Evolutionary conservation across 2,888 invertebrate genomes (phyloP).

Genomic region (Ichneumoninae sp.): DNA sequence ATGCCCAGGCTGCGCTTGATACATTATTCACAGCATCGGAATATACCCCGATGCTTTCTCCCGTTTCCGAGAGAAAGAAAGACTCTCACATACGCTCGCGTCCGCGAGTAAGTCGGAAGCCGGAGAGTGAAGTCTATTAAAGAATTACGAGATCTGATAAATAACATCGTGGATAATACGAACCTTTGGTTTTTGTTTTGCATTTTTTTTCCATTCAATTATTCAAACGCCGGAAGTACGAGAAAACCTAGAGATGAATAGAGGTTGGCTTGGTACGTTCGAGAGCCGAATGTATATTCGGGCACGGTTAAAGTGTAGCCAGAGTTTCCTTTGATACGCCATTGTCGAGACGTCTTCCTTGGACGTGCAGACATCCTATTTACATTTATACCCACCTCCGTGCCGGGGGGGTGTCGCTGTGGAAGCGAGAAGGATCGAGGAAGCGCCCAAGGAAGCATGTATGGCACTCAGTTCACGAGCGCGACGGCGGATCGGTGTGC

Average conservation of each 20-base stretch:
- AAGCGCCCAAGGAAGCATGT: slow-evolving; percentile 37
- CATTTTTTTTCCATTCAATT: not conserved
- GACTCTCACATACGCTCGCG: not conserved
- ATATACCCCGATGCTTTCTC: not conserved
- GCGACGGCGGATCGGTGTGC: slow-evolving; percentile 42
- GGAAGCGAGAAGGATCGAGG: slow-evolving; percentile 65
- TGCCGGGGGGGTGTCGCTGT: slow-evolving; percentile 71
- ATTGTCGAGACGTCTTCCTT: slow-evolving; percentile 78
- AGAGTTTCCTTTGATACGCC: slow-evolving; percentile 75
- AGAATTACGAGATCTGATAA: slow-evolving; percentile 47
- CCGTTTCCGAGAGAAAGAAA: slow-evolving; percentile 7
- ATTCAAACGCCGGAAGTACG: slow-evolving; percentile 56
- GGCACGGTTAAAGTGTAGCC: slow-evolving; percentile 66
- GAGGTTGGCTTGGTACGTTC: slow-evolving; percentile 41
- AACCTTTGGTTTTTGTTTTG: slow-evolving; percentile 15
- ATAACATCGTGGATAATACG: slow-evolving; percentile 38
- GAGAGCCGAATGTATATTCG: slow-evolving; percentile 33
- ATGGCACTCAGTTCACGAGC: slow-evolving; percentile 23
- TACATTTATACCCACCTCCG: slow-evolving; percentile 80
- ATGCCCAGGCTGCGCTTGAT: not conserved
- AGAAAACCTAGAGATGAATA: slow-evolving; percentile 67
- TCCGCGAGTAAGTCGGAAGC: not conserved
- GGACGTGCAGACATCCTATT: slow-evolving; percentile 80
- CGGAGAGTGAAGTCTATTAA: slow-evolving; percentile 29
- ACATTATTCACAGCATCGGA: slow-evolving; percentile 4